These are phyloP conservation scores for Alcedo quadribrachys DNA, from an alignment of 2,797 vertebrate species.

Conservation along the genomic window DNA sequence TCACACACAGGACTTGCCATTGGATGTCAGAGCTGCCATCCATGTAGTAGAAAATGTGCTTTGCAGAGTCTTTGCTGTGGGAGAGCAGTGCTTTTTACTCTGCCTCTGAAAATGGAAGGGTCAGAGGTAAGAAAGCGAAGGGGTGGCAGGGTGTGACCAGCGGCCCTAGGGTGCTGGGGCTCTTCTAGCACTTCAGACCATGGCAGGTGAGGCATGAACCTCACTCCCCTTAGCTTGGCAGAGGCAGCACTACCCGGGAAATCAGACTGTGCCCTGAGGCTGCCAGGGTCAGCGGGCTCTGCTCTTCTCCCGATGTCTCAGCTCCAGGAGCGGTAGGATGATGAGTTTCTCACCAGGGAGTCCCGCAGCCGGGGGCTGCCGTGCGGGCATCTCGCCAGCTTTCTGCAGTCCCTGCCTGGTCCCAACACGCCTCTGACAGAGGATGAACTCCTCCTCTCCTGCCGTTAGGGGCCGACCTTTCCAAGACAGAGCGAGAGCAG, in stretches of 20 bases:
- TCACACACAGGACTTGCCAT: background rate
- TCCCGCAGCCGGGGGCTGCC: background rate
- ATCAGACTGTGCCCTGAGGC: fast-evolving
- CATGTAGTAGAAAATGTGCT: background rate
- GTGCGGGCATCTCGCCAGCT: fast-evolving
- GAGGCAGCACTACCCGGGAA: background rate
- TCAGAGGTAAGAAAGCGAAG: background rate
- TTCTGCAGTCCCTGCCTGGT: background rate
- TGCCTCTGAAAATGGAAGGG: background rate
- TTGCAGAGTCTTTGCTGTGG: background rate
- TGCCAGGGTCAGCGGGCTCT: background rate
- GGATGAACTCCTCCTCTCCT: slow-evolving; percentile 11
- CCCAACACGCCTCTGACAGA: background rate
- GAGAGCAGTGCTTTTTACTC: background rate
- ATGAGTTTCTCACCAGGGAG: background rate
- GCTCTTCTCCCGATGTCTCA: fast-evolving
- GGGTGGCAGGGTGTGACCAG: background rate
- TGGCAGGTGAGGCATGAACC: background rate
- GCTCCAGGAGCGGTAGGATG: background rate
- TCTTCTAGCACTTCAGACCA: background rate
- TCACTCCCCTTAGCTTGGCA: fast-evolving
- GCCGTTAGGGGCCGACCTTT: slow-evolving; percentile 41
- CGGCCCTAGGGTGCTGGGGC: background rate
- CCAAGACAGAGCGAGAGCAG: background rate
- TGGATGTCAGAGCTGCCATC: background rate